Conservation (phyloP, 2,113 vertebrate genomes). For the Nyctibius bracteatus region DNA sequence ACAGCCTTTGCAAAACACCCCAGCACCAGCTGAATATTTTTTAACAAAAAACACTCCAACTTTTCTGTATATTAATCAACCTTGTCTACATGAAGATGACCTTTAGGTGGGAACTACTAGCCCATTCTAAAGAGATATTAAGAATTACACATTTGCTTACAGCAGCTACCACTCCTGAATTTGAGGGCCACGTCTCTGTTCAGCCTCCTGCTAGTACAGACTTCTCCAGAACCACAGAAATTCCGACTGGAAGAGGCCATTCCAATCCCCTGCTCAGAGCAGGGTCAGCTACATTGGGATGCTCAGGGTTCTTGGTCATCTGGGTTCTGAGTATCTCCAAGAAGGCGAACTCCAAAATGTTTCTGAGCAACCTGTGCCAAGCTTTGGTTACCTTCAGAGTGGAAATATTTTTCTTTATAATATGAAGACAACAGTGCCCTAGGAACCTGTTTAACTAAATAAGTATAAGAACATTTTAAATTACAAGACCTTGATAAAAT, state of each 20-base stretch:
- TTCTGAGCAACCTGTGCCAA: background rate
- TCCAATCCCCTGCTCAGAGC: background rate
- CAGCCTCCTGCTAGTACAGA: background rate
- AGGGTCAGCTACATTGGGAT: background rate
- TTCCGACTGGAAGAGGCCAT: background rate
- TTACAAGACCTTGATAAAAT: background rate
- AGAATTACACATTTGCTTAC: background rate
- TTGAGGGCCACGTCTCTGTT: background rate
- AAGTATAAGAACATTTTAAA: background rate
- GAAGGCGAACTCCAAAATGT: background rate
- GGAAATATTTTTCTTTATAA: background rate
- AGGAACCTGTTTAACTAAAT: background rate
- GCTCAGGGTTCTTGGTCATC: background rate
- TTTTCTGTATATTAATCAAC: background rate
- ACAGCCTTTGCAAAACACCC: background rate
- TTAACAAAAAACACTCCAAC: background rate
- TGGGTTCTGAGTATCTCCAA: background rate
- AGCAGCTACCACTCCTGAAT: background rate
- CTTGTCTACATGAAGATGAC: background rate
- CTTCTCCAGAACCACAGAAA: background rate
- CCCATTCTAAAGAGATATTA: background rate
- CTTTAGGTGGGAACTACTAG: background rate
- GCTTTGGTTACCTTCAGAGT: background rate
- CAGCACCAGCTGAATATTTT: background rate
- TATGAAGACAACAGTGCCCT: background rate